phyloP scores from a whole-genome alignment of 2,888 invertebrate genomes.

The Apodemia zela region DNA sequence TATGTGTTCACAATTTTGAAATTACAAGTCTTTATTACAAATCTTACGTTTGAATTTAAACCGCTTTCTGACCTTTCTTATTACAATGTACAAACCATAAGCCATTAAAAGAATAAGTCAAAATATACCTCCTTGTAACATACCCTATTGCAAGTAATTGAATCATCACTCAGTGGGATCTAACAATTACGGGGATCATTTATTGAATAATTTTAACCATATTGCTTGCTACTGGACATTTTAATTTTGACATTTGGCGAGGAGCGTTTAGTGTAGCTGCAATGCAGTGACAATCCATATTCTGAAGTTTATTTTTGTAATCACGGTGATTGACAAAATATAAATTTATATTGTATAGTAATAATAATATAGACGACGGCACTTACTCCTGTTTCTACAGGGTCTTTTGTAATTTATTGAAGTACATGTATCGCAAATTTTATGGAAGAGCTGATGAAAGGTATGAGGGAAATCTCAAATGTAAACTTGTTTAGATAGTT shows the following conservation, averaged over 20 bases:
- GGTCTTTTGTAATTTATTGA: constrained; percentile 14
- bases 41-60: too few species aligned
- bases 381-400: constrained; percentile 14
- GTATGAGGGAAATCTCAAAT: neutral
- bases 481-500: neutral
- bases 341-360: constrained; percentile 13
- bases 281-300: constrained; percentile 51
- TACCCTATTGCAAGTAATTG: neutral
- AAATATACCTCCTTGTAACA: neutral
- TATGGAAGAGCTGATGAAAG: constrained; percentile 1
- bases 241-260: constrained; percentile 23
- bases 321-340: constrained; percentile 37
- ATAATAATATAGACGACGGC: constrained; percentile 3
- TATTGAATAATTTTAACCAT: constrained; percentile 6
- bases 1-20: too few species aligned
- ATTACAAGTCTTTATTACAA: too few species aligned
- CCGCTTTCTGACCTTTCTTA: too few species aligned
- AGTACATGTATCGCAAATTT: neutral
- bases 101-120: neutral
- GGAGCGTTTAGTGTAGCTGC: constrained; percentile 44
- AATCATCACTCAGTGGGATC: constrained; percentile 5
- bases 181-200: constrained; percentile 14
- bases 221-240: constrained; percentile 14
- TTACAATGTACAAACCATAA: neutral
- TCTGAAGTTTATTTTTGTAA: constrained; percentile 39